Base-by-base conservation (phyloP, 2,888 invertebrate species). In the Chymomyza caudatula region DNA sequence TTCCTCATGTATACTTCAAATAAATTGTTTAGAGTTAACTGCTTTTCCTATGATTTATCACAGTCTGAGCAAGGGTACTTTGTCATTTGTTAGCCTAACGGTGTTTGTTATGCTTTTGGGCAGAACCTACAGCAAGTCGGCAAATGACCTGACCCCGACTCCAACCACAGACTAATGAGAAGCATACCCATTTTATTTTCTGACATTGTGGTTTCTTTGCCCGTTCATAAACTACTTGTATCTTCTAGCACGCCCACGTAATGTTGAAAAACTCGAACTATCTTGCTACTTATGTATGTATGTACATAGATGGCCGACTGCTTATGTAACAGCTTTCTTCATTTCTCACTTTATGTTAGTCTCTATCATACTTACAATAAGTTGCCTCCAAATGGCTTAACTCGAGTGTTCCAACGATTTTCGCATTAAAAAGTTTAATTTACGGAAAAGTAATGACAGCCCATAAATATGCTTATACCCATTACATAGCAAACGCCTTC, bases 401-500 rank as follows among this genome's bases (percentile, higher is more conserved):
- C 42, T 55, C 37, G 44, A 52, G 53, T 65, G 69, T 72, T 65
- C 65, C 51, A 65, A 79, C 79, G 79, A 86, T 81, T 81, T 85
- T 79, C 87, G 83, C 86, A 81, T 86, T 86, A 81, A 85, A 81
- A 85, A 85, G 74, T 67, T 85, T 79, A 85, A 82, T 86, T 85
- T 86, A 79, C 83, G 72, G 72, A 76, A 78, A 76, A 68, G 77
- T 81, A 86, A 86, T 82, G 87, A 86, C 81, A 85, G 85, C 66
- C 86, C 71, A 71, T 80, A 86, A 80, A 80, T 86, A 78, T 68
- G 66, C 86, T 77, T 77, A 72, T 82, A 73, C 67, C 85, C 86
- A 86, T 80, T 80, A 80, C 20, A 22, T 1, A 37, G 29, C 11
- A 37, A 37, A 57, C 42, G 60, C 57, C 44, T 15, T 47, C 44